Conservation (phyloP, 1,140 invertebrate genomes). For the Pogonomyrmex californicus region DNA sequence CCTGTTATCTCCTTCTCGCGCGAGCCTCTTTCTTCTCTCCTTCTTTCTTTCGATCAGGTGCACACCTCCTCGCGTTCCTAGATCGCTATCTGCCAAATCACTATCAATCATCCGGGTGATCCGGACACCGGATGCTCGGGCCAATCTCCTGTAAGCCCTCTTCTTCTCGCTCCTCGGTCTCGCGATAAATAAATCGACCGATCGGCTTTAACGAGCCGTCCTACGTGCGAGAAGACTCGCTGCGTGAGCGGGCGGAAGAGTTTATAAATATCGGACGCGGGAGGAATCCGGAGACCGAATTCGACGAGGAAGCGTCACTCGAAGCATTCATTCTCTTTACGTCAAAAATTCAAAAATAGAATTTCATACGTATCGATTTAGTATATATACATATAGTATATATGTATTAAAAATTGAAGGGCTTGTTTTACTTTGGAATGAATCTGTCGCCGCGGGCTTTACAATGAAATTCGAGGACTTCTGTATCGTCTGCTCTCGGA, state of each 20-base stretch:
- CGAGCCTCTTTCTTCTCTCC: not conserved
- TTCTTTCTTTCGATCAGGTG: constrained; percentile 68
- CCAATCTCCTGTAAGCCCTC: constrained; percentile 72
- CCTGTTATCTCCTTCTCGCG: not conserved
- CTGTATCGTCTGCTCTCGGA: constrained; percentile 5
- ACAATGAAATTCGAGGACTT: constrained; percentile 54
- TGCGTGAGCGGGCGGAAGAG: constrained; percentile 29
- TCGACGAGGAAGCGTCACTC: not conserved
- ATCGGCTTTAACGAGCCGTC: constrained; percentile 70
- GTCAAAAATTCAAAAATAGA: not conserved
- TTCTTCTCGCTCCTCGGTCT: constrained; percentile 47
- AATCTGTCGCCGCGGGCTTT: not conserved
- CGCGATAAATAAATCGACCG: constrained; percentile 77
- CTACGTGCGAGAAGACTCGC: constrained; percentile 30
- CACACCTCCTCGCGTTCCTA: constrained; percentile 67
- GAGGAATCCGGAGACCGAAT: not conserved
- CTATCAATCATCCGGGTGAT: constrained; percentile 80
- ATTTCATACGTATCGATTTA: not conserved
- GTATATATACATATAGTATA: not conserved
- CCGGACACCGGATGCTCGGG: constrained; percentile 75
- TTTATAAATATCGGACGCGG: constrained; percentile 1
- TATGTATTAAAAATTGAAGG: not conserved
- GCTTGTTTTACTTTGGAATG: not conserved
- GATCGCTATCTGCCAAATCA: constrained; percentile 82
- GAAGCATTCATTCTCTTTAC: not conserved